Conservation (phyloP, 2,113 vertebrate species). For the Atlantisia rogersi region DNA sequence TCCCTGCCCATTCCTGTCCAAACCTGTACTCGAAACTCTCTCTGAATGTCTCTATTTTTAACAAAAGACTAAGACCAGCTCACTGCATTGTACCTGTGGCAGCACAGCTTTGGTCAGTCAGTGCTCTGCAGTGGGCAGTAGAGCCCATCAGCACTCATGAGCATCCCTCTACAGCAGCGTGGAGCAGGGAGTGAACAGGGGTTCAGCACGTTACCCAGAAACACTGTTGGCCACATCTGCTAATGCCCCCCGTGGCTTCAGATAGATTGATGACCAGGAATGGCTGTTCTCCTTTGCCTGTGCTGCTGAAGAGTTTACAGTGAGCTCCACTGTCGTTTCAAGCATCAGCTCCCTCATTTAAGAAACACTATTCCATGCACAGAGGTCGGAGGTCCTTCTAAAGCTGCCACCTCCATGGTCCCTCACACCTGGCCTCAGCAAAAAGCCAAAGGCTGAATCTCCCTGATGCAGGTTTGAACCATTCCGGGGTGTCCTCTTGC, state of each 20-base stretch:
- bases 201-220: neutral
- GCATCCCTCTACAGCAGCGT: neutral
- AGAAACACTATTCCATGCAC: neutral
- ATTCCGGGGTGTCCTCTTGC: neutral
- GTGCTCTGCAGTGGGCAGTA: neutral
- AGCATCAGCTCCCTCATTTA: neutral
- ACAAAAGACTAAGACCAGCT: neutral
- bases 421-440: neutral
- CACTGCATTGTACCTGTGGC: neutral
- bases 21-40: neutral
- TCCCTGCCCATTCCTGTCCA: neutral
- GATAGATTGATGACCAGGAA: neutral
- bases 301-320: neutral
- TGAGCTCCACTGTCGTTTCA: neutral
- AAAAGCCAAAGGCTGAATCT: neutral
- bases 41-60: neutral
- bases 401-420: neutral
- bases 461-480: neutral
- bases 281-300: neutral
- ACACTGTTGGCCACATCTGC: accelerated
- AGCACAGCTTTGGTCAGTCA: neutral
- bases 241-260: neutral
- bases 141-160: neutral
- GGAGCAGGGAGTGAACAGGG: neutral
- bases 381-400: neutral